Percentiles rank a stretch among this genome's conserved stretches.
Evolutionary conservation across 1,140 invertebrate genomes (phyloP).

Genomic region (Hypsibius dujardini): DNA sequence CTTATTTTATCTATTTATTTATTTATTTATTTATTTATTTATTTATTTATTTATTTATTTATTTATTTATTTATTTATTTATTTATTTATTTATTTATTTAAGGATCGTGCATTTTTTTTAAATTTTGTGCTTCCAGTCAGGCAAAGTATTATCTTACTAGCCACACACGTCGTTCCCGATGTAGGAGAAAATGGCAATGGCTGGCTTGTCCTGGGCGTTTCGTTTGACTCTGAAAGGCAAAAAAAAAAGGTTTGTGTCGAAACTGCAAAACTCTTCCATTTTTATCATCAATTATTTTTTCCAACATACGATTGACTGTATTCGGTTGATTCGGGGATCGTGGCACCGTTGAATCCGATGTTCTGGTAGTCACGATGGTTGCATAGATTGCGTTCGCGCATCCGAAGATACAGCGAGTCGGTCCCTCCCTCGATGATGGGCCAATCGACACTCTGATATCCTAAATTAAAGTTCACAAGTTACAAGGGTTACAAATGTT

Average conservation of each 20-base stretch:
- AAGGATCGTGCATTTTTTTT: too few relatives aligned
- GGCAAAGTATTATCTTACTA: conserved; percentile 23
- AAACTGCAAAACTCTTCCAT: too few relatives aligned
- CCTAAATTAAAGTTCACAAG: conserved; percentile 23
- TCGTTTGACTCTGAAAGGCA: conserved; percentile 26
- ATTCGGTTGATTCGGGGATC: conserved; percentile 25
- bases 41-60: too few relatives aligned
- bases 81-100: too few relatives aligned
- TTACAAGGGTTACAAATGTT: too few relatives aligned
- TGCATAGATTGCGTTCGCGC: conserved; percentile 34
- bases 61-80: too few relatives aligned
- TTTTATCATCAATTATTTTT: not conserved
- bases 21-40: too few relatives aligned
- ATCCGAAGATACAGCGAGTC: conserved; percentile 31
- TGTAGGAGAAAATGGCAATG: conserved; percentile 34
- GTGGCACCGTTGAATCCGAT: conserved; percentile 35
- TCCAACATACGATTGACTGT: conserved; percentile 25
- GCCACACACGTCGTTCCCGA: conserved; percentile 41
- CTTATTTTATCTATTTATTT: too few relatives aligned
- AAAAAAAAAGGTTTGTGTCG: too few relatives aligned
- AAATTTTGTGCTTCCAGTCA: too few relatives aligned
- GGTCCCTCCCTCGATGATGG: conserved; percentile 28
- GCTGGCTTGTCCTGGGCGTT: conserved; percentile 33
- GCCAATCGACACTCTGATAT: conserved; percentile 29
- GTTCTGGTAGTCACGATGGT: conserved; percentile 40